Percentiles rank a stretch among this genome's conserved stretches.
These are phyloP conservation scores for Salmo trutta DNA, from an alignment of 2,797 vertebrate species.

Conservation along the genomic window DNA sequence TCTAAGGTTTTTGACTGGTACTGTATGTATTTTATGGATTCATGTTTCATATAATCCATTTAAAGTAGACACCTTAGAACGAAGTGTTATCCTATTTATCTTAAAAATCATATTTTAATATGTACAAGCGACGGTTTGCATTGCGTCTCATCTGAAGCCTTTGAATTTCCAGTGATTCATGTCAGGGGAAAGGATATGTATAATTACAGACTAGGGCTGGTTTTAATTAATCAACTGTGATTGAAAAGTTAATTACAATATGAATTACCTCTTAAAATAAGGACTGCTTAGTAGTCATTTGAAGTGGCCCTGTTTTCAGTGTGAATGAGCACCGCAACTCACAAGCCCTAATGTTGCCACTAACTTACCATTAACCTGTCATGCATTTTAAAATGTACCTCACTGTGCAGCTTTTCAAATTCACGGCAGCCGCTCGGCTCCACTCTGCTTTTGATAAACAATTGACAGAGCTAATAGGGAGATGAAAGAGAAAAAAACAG, in stretches of 20 bases:
- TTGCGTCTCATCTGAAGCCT: slow-evolving; percentile 48
- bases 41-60: not conserved
- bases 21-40: not conserved
- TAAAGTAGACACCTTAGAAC: not conserved
- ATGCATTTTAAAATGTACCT: slow-evolving; percentile 78
- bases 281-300: slow-evolving; percentile 80
- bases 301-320: slow-evolving; percentile 79
- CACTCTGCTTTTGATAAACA: slow-evolving; percentile 78
- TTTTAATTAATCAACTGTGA: slow-evolving; percentile 84
- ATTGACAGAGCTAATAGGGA: slow-evolving; percentile 78
- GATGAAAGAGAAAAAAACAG: slow-evolving; percentile 68
- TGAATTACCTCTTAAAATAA: slow-evolving; percentile 81
- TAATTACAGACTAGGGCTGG: slow-evolving; percentile 78
- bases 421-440: slow-evolving; percentile 44
- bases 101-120: slow-evolving; percentile 28
- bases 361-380: slow-evolving; percentile 82
- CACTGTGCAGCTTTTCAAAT: slow-evolving; percentile 67
- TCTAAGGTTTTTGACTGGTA: slow-evolving; percentile 63
- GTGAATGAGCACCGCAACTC: slow-evolving; percentile 67
- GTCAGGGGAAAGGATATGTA: slow-evolving; percentile 77
- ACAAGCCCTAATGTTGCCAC: slow-evolving; percentile 72
- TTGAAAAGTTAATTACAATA: slow-evolving; percentile 87
- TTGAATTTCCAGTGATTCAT: slow-evolving; percentile 66
- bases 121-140: slow-evolving; percentile 34
- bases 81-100: slow-evolving; percentile 22